Conservation (phyloP, 2,888 invertebrate genomes). For the Agonopterix arenella region DNA sequence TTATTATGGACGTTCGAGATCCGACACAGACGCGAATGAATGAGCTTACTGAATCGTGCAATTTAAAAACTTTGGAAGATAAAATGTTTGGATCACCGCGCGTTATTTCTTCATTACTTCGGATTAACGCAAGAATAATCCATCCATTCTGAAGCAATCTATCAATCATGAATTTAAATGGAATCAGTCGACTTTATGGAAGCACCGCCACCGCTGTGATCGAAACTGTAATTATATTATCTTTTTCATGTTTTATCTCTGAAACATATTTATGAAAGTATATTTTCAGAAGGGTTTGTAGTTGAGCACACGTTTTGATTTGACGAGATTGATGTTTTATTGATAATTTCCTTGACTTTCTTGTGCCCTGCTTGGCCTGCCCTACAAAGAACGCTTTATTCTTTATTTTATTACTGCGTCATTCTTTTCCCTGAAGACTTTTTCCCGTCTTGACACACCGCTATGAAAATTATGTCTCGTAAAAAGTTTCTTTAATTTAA, state of each 20-base stretch:
- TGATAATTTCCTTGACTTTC: constrained; percentile 1
- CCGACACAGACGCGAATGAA: too few species aligned
- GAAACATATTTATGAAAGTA: too few species aligned
- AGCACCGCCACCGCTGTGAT: not conserved
- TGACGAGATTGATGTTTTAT: constrained; percentile 2
- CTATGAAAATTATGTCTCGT: not conserved
- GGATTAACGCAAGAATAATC: too few species aligned
- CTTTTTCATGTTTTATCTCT: not conserved
- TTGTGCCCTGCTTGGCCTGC: not conserved
- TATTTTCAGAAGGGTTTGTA: too few species aligned
- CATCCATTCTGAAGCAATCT: too few species aligned
- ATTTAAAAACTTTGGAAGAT: too few species aligned
- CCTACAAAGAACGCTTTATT: not conserved
- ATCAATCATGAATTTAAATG: too few species aligned
- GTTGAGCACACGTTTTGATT: not conserved
- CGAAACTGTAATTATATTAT: not conserved
- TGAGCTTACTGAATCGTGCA: too few species aligned
- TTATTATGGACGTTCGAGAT: too few species aligned
- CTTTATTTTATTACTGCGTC: constrained; percentile 1
- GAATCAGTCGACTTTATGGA: too few species aligned
- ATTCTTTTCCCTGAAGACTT: not conserved
- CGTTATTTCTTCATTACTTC: too few species aligned
- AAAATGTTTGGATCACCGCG: too few species aligned
- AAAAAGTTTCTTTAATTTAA: not conserved
- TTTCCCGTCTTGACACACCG: not conserved